Conservation (phyloP, 2,888 invertebrate species). For the Microchrysa polita region DNA sequence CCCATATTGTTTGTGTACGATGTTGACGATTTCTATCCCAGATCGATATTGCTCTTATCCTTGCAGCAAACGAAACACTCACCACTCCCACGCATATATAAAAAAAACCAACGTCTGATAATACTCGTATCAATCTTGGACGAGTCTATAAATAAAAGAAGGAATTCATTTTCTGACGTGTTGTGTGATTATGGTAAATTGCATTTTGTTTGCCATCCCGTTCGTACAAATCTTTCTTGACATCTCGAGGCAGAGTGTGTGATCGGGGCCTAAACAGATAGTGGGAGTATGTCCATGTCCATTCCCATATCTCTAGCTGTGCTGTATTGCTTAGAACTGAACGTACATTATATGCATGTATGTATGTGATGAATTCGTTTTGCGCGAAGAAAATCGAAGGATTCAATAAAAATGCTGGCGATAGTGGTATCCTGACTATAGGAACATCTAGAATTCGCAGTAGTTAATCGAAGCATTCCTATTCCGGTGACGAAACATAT, state of each 20-base stretch:
- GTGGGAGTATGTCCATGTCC: background rate
- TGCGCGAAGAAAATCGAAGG: background rate
- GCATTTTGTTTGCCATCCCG: conserved; percentile 1
- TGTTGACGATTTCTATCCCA: background rate
- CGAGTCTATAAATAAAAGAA: conserved; percentile 17
- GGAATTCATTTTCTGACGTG: conserved; percentile 13
- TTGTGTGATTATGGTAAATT: conserved; percentile 22
- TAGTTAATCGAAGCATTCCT: background rate
- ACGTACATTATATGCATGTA: too few species aligned
- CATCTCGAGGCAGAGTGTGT: background rate
- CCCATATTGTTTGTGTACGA: background rate
- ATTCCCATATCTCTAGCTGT: background rate
- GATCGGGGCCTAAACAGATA: background rate
- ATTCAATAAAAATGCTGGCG: background rate
- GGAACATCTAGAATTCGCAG: background rate
- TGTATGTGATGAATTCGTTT: background rate
- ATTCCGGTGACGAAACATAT: background rate
- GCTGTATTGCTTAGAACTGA: too few species aligned
- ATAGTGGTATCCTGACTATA: background rate
- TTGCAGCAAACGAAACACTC: background rate
- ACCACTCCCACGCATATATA: background rate
- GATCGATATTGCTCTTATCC: background rate
- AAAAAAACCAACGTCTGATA: background rate
- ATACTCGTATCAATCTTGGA: conserved; percentile 1
- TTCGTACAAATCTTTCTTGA: background rate